A percentile compares a stretch with the other conserved stretches of the same genome.
These are phyloP conservation scores for Lateolabrax maculatus DNA, from an alignment of 2,797 vertebrate genomes.

Conservation along the genomic window DNA sequence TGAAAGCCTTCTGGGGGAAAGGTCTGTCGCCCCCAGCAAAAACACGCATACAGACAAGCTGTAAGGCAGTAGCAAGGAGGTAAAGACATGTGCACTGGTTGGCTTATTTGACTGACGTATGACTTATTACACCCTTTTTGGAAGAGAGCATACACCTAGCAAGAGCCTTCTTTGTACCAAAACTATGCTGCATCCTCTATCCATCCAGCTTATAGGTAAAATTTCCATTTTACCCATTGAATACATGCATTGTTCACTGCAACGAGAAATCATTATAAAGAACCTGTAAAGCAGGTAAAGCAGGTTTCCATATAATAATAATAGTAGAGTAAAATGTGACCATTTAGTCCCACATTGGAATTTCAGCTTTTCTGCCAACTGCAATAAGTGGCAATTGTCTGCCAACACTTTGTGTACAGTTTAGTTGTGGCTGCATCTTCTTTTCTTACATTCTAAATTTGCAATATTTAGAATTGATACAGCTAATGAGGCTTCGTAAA, in stretches of 20 bases:
- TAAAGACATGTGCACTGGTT: constrained; percentile 36
- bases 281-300: not conserved
- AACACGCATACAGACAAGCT: constrained; percentile 56
- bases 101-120: constrained; percentile 44
- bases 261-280: not conserved
- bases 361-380: not conserved
- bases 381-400: not conserved
- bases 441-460: not conserved
- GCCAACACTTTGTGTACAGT: not conserved
- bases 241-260: not conserved
- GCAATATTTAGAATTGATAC: not conserved
- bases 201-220: not conserved
- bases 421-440: not conserved
- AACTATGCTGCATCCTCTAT: not conserved
- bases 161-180: no score
- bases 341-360: not conserved
- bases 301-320: constrained; percentile 12
- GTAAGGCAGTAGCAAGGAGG: constrained; percentile 24
- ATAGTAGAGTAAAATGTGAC: not conserved
- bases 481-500: not conserved
- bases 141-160: constrained; percentile 3
- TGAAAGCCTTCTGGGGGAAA: constrained; percentile 53
- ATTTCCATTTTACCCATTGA: not conserved
- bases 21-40: constrained; percentile 52
- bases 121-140: constrained; percentile 10